phyloP scores from a whole-genome alignment of 2,113 vertebrate species.

The Macquaria ambigua region DNA sequence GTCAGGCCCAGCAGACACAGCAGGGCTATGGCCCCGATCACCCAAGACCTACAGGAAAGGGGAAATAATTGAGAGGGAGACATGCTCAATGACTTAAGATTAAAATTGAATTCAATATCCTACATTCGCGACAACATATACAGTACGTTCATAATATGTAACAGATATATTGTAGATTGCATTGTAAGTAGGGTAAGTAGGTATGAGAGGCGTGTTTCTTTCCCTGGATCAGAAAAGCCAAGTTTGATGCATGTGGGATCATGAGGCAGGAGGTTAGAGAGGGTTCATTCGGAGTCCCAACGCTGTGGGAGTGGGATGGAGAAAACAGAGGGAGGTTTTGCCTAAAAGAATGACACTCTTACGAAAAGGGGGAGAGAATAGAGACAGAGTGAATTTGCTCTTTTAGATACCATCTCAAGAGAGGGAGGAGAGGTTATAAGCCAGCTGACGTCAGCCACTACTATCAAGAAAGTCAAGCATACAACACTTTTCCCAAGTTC shows the following conservation, averaged over 20 bases:
- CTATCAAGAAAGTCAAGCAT: slow-evolving; percentile 10
- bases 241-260: slow-evolving; percentile 54
- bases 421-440: slow-evolving; percentile 34
- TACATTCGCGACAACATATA: not conserved
- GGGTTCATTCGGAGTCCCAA: slow-evolving; percentile 56
- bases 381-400: slow-evolving; percentile 46
- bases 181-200: not conserved
- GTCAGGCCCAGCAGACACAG: slow-evolving; percentile 98
- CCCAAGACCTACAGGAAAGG: slow-evolving; percentile 91
- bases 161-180: not conserved
- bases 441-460: slow-evolving; percentile 39
- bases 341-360: slow-evolving; percentile 56
- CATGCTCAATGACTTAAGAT: not conserved
- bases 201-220: slow-evolving; percentile 21
- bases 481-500: slow-evolving; percentile 5
- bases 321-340: slow-evolving; percentile 53
- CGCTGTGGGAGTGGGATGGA: slow-evolving; percentile 54
- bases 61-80: not conserved
- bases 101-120: not conserved
- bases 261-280: slow-evolving; percentile 51
- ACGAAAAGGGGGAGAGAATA: slow-evolving; percentile 64
- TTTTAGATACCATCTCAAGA: slow-evolving; percentile 56
- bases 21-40: slow-evolving; percentile 98
- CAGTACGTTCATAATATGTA: not conserved
- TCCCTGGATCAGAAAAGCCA: slow-evolving; percentile 27